phyloP scores from a whole-genome alignment of 2,113 vertebrate species.

The Triplophysa rosa region DNA sequence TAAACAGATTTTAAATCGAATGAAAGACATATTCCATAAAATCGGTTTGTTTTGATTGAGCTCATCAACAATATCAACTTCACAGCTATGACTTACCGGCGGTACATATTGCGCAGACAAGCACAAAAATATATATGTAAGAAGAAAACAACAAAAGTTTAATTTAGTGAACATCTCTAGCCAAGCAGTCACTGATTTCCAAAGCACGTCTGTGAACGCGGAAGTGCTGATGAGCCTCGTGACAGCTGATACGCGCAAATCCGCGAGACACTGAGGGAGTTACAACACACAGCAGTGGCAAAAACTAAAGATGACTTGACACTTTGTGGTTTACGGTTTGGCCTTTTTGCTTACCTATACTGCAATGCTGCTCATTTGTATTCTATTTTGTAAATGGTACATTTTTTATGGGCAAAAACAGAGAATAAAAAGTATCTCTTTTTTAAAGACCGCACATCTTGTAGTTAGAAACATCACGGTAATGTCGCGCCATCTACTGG shows the following conservation, averaged over 20 bases:
- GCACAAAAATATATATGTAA: conserved; percentile 42
- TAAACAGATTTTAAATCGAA: background rate
- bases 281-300: background rate
- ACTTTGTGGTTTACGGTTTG: background rate
- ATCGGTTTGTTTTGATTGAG: background rate
- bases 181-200: background rate
- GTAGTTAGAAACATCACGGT: background rate
- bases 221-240: conserved; percentile 23
- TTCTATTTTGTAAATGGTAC: no score
- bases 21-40: background rate
- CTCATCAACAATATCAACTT: background rate
- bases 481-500: background rate
- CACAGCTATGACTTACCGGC: conserved; percentile 38
- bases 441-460: background rate
- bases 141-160: conserved; percentile 2
- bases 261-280: conserved; percentile 31
- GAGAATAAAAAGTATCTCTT: background rate
- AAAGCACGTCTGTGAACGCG: background rate
- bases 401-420: background rate
- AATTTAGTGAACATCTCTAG: conserved; percentile 50
- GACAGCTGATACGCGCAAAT: background rate
- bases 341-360: background rate
- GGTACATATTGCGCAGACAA: conserved; percentile 66
- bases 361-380: background rate
- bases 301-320: background rate